Evolutionary conservation across 2,113 vertebrate species (phyloP).

Genomic region (Scartelaos histophorus): DNA sequence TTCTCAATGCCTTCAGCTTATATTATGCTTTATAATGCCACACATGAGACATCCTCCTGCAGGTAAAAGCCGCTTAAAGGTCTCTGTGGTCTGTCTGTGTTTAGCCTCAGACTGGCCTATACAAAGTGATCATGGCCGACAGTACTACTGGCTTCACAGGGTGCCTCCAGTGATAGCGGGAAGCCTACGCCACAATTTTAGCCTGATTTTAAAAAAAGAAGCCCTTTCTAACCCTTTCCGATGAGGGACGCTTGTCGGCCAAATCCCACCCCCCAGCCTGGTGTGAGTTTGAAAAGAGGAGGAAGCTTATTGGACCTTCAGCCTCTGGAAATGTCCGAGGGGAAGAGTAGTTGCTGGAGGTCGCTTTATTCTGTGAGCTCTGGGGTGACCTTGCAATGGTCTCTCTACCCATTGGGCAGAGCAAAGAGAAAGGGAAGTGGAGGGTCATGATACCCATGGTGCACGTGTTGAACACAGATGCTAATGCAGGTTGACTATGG

Average conservation of each 20-base stretch:
- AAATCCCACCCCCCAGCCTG: constrained; percentile 43
- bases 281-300: constrained; percentile 66
- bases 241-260: constrained; percentile 31
- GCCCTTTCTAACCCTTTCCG: constrained; percentile 30
- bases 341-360: constrained; percentile 46
- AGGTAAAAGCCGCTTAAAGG: constrained; percentile 63
- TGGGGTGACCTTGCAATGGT: constrained; percentile 71
- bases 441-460: constrained; percentile 87
- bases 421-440: constrained; percentile 68
- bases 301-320: constrained; percentile 27
- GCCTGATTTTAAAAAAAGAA: constrained; percentile 29
- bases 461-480: constrained; percentile 80
- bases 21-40: constrained; percentile 60
- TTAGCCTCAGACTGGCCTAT: constrained; percentile 24
- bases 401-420: constrained; percentile 78
- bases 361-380: constrained; percentile 56
- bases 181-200: constrained; percentile 48
- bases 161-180: constrained; percentile 47
- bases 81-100: constrained; percentile 60
- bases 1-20: constrained; percentile 52
- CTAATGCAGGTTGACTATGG: constrained; percentile 85
- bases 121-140: constrained; percentile 65
- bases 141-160: constrained; percentile 45
- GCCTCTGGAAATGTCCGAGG: constrained; percentile 46
- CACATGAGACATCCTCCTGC: constrained; percentile 34